A percentile compares a stretch with the other conserved stretches of the same genome.
Evolutionary conservation across 1,140 invertebrate genomes (phyloP).

Genomic region (Neodiprion lecontei): DNA sequence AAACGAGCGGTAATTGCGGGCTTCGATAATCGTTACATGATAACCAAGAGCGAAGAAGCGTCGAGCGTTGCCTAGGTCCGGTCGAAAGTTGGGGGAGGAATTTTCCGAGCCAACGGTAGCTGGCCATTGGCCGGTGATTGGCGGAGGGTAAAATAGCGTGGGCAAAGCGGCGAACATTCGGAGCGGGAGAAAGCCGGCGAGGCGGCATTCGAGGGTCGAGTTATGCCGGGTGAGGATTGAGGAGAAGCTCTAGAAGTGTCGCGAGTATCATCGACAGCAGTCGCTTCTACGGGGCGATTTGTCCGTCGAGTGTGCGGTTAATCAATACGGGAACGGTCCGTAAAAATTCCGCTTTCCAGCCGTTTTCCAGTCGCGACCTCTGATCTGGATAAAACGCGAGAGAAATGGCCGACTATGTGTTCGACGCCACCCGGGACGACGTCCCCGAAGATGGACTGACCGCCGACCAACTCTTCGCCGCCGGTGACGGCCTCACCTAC

Average conservation of each 20-base stretch:
- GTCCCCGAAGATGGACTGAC: not conserved
- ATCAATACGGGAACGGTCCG: not conserved
- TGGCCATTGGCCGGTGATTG: not conserved
- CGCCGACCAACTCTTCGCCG: conserved; percentile 77
- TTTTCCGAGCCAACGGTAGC: not conserved
- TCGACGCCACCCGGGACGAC: conserved; percentile 14
- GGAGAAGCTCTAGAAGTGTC: not conserved
- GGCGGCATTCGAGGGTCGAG: not conserved
- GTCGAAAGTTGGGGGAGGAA: not conserved
- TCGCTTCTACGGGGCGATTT: not conserved
- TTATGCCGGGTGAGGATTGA: not conserved
- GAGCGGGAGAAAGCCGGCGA: not conserved
- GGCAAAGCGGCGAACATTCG: not conserved
- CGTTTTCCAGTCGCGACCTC: not conserved
- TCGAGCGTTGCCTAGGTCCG: not conserved
- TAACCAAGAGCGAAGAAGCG: no score
- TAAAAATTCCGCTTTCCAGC: not conserved
- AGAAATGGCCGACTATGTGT: conserved; percentile 43
- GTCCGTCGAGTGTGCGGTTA: not conserved
- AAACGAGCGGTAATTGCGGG: no score
- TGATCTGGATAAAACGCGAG: not conserved
- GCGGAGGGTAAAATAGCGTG: conserved; percentile 1
- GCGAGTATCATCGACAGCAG: not conserved
- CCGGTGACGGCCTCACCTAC: conserved; percentile 83
- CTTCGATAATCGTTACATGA: no score